Evolutionary conservation across 2,888 invertebrate species (phyloP).

Genomic region (Athetis lepigone): DNA sequence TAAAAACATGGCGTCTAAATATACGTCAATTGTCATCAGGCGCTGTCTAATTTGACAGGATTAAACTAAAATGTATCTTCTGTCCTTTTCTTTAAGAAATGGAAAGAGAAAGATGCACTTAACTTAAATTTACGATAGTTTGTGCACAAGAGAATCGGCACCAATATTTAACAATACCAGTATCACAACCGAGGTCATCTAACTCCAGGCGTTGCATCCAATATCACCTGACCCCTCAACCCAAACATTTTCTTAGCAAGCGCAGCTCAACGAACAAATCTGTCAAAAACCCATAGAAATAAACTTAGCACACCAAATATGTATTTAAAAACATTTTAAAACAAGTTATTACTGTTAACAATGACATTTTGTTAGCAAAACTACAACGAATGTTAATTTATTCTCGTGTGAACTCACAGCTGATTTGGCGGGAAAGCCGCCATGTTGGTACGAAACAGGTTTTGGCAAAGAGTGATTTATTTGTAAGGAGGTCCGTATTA

Average conservation of each 20-base stretch:
- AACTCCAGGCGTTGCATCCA: background rate
- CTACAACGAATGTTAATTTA: slow-evolving; percentile 29
- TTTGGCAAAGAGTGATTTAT: slow-evolving; percentile 56
- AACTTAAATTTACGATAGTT: too few relatives aligned
- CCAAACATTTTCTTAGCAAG: background rate
- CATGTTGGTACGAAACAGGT: slow-evolving; percentile 58
- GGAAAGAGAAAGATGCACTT: too few relatives aligned
- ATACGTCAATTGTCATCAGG: too few relatives aligned
- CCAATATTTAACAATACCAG: background rate
- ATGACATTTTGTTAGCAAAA: slow-evolving; percentile 47
- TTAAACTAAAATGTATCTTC: too few relatives aligned
- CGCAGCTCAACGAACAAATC: slow-evolving; percentile 16
- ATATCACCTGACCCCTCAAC: background rate
- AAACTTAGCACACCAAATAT: slow-evolving; percentile 13
- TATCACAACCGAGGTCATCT: slow-evolving; percentile 4
- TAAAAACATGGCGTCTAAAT: too few relatives aligned
- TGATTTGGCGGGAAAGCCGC: slow-evolving; percentile 64
- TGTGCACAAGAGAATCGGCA: too few relatives aligned
- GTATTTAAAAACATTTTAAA: slow-evolving; percentile 46
- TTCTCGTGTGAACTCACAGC: slow-evolving; percentile 60
- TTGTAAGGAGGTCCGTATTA: slow-evolving; percentile 30
- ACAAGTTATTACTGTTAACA: slow-evolving; percentile 62
- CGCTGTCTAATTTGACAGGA: too few relatives aligned
- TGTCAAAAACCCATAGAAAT: slow-evolving; percentile 26
- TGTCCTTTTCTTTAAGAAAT: too few relatives aligned